phyloP scores from a whole-genome alignment of 2,888 invertebrate species.

The Leucozona laternaria region DNA sequence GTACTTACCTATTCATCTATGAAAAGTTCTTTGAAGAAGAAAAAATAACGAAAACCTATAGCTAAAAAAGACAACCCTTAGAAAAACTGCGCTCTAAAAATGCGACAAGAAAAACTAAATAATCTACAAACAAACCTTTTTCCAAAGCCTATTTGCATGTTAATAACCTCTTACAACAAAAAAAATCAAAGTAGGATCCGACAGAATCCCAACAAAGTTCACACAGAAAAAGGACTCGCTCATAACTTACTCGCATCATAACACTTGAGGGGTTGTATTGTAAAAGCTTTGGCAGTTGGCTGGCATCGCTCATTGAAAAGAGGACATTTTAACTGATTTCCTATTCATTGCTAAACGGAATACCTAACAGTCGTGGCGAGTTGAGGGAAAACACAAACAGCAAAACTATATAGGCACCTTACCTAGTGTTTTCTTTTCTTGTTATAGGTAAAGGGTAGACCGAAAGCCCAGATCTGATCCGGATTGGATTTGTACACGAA shows the following conservation, averaged over 20 bases:
- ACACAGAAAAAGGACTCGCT: slow-evolving; percentile 38
- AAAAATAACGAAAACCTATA: background rate
- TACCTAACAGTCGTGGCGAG: background rate
- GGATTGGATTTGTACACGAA: too few relatives aligned
- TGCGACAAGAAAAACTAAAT: background rate
- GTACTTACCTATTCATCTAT: background rate
- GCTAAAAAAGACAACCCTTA: background rate
- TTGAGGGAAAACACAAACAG: slow-evolving; percentile 29
- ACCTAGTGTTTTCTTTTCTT: too few relatives aligned
- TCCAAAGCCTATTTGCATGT: slow-evolving; percentile 65
- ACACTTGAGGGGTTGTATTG: slow-evolving; percentile 46
- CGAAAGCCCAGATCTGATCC: too few relatives aligned
- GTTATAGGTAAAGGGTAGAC: too few relatives aligned
- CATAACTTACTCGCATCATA: slow-evolving; percentile 22
- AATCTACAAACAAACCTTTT: slow-evolving; percentile 8
- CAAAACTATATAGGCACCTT: slow-evolving; percentile 5
- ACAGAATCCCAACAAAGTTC: slow-evolving; percentile 14
- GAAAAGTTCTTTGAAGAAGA: background rate
- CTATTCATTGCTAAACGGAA: slow-evolving; percentile 54
- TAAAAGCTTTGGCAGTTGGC: slow-evolving; percentile 51
- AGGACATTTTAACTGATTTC: slow-evolving; percentile 62
- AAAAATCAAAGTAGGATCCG: background rate
- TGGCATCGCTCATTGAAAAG: slow-evolving; percentile 40
- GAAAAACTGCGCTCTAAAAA: background rate
- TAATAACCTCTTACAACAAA: slow-evolving; percentile 62